phyloP scores from a whole-genome alignment of 2,113 vertebrate genomes.

The Callionymus lyra region DNA sequence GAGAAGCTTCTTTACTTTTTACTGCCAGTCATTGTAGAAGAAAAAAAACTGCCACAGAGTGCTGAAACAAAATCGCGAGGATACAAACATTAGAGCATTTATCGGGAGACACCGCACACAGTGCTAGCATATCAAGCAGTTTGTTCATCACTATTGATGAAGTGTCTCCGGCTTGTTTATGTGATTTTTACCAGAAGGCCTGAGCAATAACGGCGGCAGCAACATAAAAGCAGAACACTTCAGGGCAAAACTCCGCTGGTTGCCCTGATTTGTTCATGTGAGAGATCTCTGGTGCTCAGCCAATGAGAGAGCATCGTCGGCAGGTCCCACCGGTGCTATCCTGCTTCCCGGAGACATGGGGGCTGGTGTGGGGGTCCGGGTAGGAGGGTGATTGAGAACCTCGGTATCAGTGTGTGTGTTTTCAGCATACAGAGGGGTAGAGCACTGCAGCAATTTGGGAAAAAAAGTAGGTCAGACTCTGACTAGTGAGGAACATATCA shows the following conservation, averaged over 20 bases:
- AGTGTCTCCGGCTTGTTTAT: no score
- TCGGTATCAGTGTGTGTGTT: slow-evolving; percentile 24
- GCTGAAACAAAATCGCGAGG: no score
- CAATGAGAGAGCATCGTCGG: slow-evolving; percentile 28
- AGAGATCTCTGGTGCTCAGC: slow-evolving; percentile 25
- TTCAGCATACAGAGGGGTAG: slow-evolving; percentile 45
- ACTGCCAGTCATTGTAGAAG: no score
- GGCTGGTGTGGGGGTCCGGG: slow-evolving; percentile 13
- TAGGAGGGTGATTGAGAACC: slow-evolving; percentile 37
- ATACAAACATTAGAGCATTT: no score
- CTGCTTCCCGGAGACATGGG: slow-evolving; percentile 29
- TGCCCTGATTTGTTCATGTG: slow-evolving; percentile 26
- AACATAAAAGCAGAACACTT: slow-evolving; percentile 15
- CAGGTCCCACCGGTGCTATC: slow-evolving; percentile 33
- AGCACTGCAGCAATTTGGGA: slow-evolving; percentile 58
- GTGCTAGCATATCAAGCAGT: no score
- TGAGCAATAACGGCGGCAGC: slow-evolving; percentile 7
- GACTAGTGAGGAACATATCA: slow-evolving; percentile 39
- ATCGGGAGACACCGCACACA: no score
- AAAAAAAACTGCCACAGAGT: no score
- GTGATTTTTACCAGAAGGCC: no score
- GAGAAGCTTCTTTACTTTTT: no score
- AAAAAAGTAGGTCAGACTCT: slow-evolving; percentile 64
- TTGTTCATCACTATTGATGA: no score
- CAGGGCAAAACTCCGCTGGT: slow-evolving; percentile 14